phyloP scores from a whole-genome alignment of 2,797 vertebrate species.

The Rachycentron canadum region DNA sequence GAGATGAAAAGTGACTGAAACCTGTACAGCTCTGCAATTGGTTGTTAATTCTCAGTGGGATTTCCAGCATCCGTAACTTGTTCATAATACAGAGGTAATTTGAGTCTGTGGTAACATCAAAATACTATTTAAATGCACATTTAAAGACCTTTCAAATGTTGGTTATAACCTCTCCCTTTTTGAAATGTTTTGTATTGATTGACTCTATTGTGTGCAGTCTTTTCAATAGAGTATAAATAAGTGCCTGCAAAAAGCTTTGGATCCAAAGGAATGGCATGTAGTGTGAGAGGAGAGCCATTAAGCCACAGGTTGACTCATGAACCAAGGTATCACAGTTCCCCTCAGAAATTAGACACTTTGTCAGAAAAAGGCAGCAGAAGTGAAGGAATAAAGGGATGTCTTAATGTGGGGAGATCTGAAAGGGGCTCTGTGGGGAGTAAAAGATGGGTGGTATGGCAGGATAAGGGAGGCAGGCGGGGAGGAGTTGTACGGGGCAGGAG shows the following conservation, averaged over 20 bases:
- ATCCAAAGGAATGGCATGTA: slow-evolving; percentile 38
- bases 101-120: slow-evolving; percentile 24
- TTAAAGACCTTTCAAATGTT: slow-evolving; percentile 26
- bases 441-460: slow-evolving; percentile 62
- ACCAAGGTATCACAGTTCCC: slow-evolving; percentile 54
- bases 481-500: slow-evolving; percentile 74
- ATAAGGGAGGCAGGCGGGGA: slow-evolving; percentile 40
- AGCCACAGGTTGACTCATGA: slow-evolving; percentile 68
- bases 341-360: slow-evolving; percentile 63
- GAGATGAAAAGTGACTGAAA: slow-evolving; percentile 39
- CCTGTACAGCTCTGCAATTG: background rate
- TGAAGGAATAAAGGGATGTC: slow-evolving; percentile 23
- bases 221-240: slow-evolving; percentile 52
- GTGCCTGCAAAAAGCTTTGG: slow-evolving; percentile 23
- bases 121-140: slow-evolving; percentile 24
- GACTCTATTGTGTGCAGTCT: slow-evolving; percentile 9
- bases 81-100: slow-evolving; percentile 19
- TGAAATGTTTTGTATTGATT: slow-evolving; percentile 39
- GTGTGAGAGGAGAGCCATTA: slow-evolving; percentile 29
- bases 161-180: slow-evolving; percentile 23
- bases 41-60: slow-evolving; percentile 22
- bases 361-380: slow-evolving; percentile 38
- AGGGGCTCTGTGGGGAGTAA: slow-evolving; percentile 69
- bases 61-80: slow-evolving; percentile 4
- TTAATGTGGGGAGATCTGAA: slow-evolving; percentile 50